Conservation (phyloP, 2,113 vertebrate genomes). For the Cariama cristata region DNA sequence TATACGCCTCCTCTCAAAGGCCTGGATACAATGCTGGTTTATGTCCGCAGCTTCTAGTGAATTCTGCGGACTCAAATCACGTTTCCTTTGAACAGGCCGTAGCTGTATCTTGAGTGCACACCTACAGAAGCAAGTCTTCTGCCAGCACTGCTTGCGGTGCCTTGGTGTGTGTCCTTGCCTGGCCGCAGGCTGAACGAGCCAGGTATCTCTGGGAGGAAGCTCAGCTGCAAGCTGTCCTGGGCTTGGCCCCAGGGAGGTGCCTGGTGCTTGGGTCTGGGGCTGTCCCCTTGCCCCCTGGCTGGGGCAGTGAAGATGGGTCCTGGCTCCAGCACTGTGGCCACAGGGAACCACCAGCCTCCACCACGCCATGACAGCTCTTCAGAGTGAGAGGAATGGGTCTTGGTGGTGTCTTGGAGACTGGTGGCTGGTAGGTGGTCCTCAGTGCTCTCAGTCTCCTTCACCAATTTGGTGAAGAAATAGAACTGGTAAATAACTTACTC, state of each 20-base stretch:
- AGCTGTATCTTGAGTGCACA: not conserved
- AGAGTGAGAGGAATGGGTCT: not conserved
- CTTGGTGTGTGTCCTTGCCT: rapidly evolving
- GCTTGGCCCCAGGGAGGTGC: too few species aligned
- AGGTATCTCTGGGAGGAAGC: not conserved
- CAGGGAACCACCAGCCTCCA: not conserved
- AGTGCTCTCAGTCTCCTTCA: not conserved
- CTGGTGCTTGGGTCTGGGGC: not conserved
- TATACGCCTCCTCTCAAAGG: not conserved
- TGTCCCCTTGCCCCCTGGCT: not conserved
- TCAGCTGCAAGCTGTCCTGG: not conserved
- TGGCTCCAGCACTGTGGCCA: not conserved
- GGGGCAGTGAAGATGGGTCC: not conserved
- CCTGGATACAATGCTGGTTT: not conserved
- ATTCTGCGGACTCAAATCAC: rapidly evolving
- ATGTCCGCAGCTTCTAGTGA: not conserved
- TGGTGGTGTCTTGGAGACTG: not conserved
- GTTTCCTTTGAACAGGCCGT: not conserved
- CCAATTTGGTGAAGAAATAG: not conserved
- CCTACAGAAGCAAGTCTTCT: not conserved
- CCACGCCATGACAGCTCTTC: not conserved
- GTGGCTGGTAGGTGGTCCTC: not conserved
- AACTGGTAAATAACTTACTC: not conserved
- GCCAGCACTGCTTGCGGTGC: rapidly evolving
- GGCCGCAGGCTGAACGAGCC: rapidly evolving